Evolutionary conservation across 2,888 invertebrate species (phyloP), one percentile per base, ranked within the genome.

Genomic region (Brenthis ino): DNA sequence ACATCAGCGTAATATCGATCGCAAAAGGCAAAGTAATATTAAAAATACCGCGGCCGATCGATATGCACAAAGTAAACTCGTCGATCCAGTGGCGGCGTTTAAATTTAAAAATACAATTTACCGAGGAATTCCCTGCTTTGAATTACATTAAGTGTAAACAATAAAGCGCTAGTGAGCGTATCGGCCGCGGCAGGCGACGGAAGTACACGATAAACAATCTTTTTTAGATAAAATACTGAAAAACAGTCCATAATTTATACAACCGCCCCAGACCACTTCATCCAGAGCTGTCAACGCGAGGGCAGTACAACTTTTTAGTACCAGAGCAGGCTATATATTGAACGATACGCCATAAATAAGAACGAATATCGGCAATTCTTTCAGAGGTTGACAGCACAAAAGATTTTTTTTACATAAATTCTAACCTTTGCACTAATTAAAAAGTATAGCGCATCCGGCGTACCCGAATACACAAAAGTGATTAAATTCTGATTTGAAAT

Each of bases 141-240:
- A 93, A 92, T 93, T 89, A 90, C 89, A 92, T 92, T 92, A 91
- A 90, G 90, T 89, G 92, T 91, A 91, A 91, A 92, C 91, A 91
- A 91, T 91, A 89, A 89, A 90, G 86, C 85, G 87, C 82, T 86
- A 89, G 90, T 82, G 87, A 86, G 89, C 91, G 91, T 91, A 91
- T 92, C 91, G 87, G 84, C 82, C 77, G 85, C 84, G 86, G 83
- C 88, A 86, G 86, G 88, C 91, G 91, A 91, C 92, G 93, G 92
- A 93, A 91, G 89, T 85, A 77, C 81, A 82, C 90, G 91, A 91
- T 91, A 92, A 93, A 92, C 92, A 91, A 90, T 91, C 89, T 91
- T 90, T 90, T 91, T 90, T 89, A 90, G 91, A 92, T 92, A 92
- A 91, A 90, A 87, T 83, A 81, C 83, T 89, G 87, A 85, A 89